Base-by-base conservation (phyloP, 64 coral and sea anemone species). In the Astreopora myriophthalma region DNA sequence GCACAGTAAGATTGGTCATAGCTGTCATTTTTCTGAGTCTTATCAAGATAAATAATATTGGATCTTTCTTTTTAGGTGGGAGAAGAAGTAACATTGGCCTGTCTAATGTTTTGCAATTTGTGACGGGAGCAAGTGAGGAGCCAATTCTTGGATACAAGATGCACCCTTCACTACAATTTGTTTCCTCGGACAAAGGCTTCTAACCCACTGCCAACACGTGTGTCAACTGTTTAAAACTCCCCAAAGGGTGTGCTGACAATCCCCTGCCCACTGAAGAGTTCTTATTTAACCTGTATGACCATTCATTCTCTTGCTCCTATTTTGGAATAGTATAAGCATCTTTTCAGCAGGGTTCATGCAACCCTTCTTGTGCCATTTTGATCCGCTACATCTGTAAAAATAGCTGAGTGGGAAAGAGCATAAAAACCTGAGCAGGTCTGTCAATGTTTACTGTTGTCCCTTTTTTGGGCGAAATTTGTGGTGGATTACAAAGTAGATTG, bases 111-210 rank as follows among this genome's bases (percentile, higher is more conserved):
- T 48, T 92, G 75, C 69, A 68, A 42, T 86, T 92, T 86, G 90
- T 92, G 6, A 92, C 90, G 10, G 90, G 90, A 25, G 58, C 39
- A 20, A 64, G 85, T 86, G 90, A 92, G 73, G 90, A 92, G 69
- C 90, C 90, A 85, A 66, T 92, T 8, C 72, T 92, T 9, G 81
- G 81, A 22, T 92, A 35, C 66, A 81, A 55, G 33, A 44, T 81
- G 27, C 61, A 77, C 23, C 89, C 89, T 51, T 19, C 63, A 36
- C 30, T 91, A 80, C 27, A 44, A 39, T 91, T 91, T 80, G 38
- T 48, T 79, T 32, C 65, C 23, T 61, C 58, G 30, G 20, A 79
- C 22, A 40, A 19, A 12, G 24, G 34, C 58, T 91, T 83, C 36
- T 37, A 82, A 14, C 89, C 76, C 26, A 91, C 89, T 33, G 62